Base-by-base conservation (phyloP, 23 tunicate genomes). In the Styela clava region DNA sequence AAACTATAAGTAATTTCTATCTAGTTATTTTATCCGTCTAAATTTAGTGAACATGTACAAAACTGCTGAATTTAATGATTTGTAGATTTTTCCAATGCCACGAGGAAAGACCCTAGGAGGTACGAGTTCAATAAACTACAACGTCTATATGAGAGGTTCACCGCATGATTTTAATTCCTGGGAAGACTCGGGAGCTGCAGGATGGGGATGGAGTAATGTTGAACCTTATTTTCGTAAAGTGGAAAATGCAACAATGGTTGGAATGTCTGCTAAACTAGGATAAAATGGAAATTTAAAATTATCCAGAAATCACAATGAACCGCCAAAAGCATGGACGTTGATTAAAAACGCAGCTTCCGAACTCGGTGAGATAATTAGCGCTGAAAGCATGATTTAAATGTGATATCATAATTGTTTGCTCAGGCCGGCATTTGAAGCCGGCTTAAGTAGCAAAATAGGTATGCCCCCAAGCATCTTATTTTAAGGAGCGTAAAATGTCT, bases 31-130 rank as follows among this genome's bases (percentile, higher is more conserved):
- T 12, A 44, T 5, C 56, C 12, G 56, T 12, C 56, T 5, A 12
- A 1, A 12, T 44, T 7, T 5, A n/a, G n/a, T n/a, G n/a, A n/a
- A n/a, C n/a, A n/a, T n/a, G n/a, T n/a, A n/a, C n/a, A n/a, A n/a
- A n/a, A n/a, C n/a, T n/a, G n/a, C n/a, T n/a, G n/a, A n/a, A n/a
- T n/a, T n/a, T 44, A n/a, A n/a, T n/a, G n/a, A 5, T 7, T 79
- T 79, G 22, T 44, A 44, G 56, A 44, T 12, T 44, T 44, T 44
- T 12, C 56, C 9, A 5, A 44, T 67, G 30, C 97, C 97, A 1
- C 37, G 91, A 0, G 97, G 97, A 32, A 91, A 86, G 78, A 85
- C 78, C 3, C 35, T 91, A 16, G 97, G 97, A 0, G 97, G 97
- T 5, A 86, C 84, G 33, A 91, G 86, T 62, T 68, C 84, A 12